These are phyloP conservation scores for Antheraea assamensis DNA, from an alignment of 2,888 invertebrate species.

Conservation along the genomic window DNA sequence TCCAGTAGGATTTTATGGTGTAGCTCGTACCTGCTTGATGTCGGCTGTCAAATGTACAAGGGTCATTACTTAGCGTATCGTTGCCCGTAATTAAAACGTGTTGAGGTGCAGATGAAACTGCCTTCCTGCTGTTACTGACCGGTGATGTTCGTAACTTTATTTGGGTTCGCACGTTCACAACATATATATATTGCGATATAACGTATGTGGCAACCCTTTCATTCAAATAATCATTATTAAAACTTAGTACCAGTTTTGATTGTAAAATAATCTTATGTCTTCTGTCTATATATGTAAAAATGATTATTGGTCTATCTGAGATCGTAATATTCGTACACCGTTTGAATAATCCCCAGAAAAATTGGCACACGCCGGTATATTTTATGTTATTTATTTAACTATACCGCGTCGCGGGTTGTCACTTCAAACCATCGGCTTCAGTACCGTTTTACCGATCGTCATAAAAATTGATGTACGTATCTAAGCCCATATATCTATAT, in stretches of 20 bases:
- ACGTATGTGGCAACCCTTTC: background rate
- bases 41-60: slow-evolving; percentile 77
- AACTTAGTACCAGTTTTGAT: background rate
- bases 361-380: no score
- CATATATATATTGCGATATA: background rate
- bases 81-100: slow-evolving; percentile 70
- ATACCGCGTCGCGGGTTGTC: no score
- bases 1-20: slow-evolving; percentile 11
- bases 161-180: background rate
- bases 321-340: no score
- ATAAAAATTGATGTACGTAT: no score
- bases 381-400: no score
- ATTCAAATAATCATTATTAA: background rate
- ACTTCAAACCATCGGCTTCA: no score
- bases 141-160: slow-evolving; percentile 12
- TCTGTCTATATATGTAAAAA: no score
- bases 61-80: slow-evolving; percentile 80
- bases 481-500: no score
- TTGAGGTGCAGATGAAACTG: slow-evolving; percentile 33
- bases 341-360: no score
- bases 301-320: no score
- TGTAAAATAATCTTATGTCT: background rate
- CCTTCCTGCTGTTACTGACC: slow-evolving; percentile 44
- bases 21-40: slow-evolving; percentile 63
- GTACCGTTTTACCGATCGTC: no score